phyloP scores from a whole-genome alignment of 2,888 invertebrate species.

The Amblyjoppa fuscipennis region DNA sequence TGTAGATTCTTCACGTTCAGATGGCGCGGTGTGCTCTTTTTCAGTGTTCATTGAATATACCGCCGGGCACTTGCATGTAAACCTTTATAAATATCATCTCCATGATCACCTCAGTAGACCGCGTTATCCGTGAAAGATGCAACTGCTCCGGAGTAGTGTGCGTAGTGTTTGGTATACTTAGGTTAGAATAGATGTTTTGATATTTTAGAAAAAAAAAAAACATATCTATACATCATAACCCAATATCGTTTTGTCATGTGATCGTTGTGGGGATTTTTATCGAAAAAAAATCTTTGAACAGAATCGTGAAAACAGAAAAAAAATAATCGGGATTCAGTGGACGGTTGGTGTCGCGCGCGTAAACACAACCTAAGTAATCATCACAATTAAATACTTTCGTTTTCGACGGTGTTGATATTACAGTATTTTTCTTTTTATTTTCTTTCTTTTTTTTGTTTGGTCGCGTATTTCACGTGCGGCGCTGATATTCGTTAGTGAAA shows the following conservation, averaged over 20 bases:
- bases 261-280: conserved; percentile 62
- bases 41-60: background rate
- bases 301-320: background rate
- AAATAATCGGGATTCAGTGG: conserved; percentile 6
- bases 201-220: conserved; percentile 72
- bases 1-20: background rate
- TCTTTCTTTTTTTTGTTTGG: background rate
- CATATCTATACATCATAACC: conserved; percentile 57
- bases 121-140: conserved; percentile 38
- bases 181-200: conserved; percentile 79
- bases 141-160: conserved; percentile 53
- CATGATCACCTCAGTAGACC: background rate
- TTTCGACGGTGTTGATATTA: conserved; percentile 14
- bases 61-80: background rate
- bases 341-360: conserved; percentile 58
- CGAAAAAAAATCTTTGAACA: conserved; percentile 11
- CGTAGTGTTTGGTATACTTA: conserved; percentile 72
- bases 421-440: conserved; percentile 28
- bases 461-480: background rate
- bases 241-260: conserved; percentile 74
- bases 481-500: conserved; percentile 4
- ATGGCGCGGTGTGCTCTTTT: background rate
- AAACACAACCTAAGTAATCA: conserved; percentile 54
- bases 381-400: conserved; percentile 19
- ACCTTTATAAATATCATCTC: background rate